A percentile compares a stretch with the other conserved stretches of the same genome.
phyloP scores from a whole-genome alignment of 2,797 vertebrate species.

The Parauchenoglanis punctatus region DNA sequence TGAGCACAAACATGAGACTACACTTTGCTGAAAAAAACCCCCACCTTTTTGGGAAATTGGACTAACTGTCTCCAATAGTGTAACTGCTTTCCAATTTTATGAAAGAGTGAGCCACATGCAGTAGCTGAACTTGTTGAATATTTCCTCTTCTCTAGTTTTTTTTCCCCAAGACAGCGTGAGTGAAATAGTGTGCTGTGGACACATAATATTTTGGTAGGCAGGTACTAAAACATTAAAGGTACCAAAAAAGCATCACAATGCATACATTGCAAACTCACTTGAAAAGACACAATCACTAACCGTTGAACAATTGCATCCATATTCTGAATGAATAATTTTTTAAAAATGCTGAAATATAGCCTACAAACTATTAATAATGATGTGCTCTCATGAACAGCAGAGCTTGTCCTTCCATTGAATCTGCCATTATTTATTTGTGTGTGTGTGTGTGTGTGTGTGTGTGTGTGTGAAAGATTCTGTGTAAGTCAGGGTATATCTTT shows the following conservation, averaged over 20 bases:
- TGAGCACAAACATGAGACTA: not conserved
- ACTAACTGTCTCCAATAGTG: not conserved
- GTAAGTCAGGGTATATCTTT: too few species aligned
- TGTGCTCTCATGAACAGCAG: not conserved
- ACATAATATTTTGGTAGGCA: not conserved
- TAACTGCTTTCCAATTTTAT: not conserved
- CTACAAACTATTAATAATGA: not conserved
- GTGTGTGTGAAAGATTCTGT: not conserved
- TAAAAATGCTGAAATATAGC: not conserved
- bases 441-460: not conserved
- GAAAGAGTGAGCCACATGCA: not conserved
- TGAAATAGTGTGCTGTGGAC: not conserved
- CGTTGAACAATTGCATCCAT: not conserved
- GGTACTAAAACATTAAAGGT: not conserved
- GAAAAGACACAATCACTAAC: not conserved
- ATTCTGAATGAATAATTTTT: not conserved
- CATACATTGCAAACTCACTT: not conserved
- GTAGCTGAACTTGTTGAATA: not conserved
- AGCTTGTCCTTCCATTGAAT: not conserved
- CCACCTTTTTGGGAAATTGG: not conserved
- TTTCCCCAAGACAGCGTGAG: not conserved
- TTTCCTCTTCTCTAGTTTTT: not conserved
- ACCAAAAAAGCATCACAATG: not conserved
- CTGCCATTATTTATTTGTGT: not conserved
- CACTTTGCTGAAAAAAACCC: not conserved